These are phyloP conservation scores for Morone saxatilis DNA, from an alignment of 2,113 vertebrate species.

Conservation along the genomic window DNA sequence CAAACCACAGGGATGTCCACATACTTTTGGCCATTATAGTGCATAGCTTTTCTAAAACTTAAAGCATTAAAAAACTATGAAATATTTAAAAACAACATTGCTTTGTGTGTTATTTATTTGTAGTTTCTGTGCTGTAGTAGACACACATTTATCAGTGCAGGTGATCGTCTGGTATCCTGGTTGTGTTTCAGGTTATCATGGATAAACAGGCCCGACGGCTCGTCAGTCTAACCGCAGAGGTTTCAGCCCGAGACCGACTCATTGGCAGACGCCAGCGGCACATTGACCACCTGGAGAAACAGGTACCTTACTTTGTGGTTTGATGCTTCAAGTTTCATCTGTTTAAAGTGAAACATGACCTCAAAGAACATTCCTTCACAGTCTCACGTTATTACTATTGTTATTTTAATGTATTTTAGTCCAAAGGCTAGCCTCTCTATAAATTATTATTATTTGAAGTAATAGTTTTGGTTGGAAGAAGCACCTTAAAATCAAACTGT, in stretches of 20 bases:
- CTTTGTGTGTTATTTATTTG: background rate
- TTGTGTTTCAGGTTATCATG: conserved; percentile 34
- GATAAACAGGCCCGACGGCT: conserved; percentile 52
- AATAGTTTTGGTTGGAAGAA: no score
- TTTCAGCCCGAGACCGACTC: conserved; percentile 43
- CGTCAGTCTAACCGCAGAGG: conserved; percentile 31
- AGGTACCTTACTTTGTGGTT: background rate
- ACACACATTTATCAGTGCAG: background rate
- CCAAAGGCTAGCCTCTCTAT: no score
- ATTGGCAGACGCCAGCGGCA: conserved; percentile 48
- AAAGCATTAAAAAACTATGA: background rate
- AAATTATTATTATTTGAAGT: no score
- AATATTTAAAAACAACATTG: background rate
- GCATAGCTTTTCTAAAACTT: background rate
- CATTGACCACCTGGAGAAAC: conserved; percentile 66
- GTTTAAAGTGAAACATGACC: background rate
- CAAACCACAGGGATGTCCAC: background rate
- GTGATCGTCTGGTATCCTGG: background rate
- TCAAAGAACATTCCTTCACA: no score
- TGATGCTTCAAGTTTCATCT: background rate
- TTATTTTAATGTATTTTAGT: no score
- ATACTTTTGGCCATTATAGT: background rate
- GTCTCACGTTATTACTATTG: no score
- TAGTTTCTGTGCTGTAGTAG: background rate
- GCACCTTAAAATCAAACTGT: no score